Evolutionary conservation across 2,113 vertebrate species (phyloP).

Genomic region (Tetrax tetrax): DNA sequence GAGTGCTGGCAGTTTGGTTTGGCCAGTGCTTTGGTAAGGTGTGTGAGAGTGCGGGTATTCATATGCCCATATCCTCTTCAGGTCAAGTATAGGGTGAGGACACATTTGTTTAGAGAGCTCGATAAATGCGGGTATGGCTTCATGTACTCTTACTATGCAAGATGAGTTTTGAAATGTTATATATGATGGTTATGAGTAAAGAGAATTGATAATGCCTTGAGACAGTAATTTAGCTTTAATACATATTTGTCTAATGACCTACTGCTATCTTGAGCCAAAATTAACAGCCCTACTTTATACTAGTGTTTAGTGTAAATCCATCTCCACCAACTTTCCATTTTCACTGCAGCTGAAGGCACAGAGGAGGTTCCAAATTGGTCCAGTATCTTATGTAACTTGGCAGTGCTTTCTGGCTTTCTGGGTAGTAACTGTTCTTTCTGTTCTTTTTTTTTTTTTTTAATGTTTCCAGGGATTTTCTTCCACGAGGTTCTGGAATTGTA

Average conservation of each 20-base stretch:
- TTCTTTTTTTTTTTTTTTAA: background rate
- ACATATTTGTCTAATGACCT: background rate
- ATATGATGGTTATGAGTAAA: background rate
- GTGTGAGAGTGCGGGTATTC: background rate
- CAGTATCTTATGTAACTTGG: background rate
- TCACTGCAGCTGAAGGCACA: background rate
- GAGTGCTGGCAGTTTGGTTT: background rate
- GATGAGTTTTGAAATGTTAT: background rate
- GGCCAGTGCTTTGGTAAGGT: background rate
- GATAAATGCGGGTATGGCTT: background rate
- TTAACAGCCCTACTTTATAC: background rate
- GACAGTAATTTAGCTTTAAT: background rate
- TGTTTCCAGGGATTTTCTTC: constrained; percentile 79
- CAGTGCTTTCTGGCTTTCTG: constrained; percentile 8
- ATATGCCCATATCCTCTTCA: background rate
- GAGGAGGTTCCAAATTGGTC: background rate
- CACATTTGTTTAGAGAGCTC: background rate
- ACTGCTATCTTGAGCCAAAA: background rate
- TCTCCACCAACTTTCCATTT: background rate
- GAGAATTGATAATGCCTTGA: background rate
- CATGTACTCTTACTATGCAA: background rate
- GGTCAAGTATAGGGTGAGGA: too few species aligned
- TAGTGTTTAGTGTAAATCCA: background rate
- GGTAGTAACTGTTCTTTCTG: background rate
- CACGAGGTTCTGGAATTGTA: constrained; percentile 81